A percentile compares a stretch with the other conserved stretches of the same genome.
Evolutionary conservation across 2,888 invertebrate genomes (phyloP).

Genomic region (Tipula confusa): DNA sequence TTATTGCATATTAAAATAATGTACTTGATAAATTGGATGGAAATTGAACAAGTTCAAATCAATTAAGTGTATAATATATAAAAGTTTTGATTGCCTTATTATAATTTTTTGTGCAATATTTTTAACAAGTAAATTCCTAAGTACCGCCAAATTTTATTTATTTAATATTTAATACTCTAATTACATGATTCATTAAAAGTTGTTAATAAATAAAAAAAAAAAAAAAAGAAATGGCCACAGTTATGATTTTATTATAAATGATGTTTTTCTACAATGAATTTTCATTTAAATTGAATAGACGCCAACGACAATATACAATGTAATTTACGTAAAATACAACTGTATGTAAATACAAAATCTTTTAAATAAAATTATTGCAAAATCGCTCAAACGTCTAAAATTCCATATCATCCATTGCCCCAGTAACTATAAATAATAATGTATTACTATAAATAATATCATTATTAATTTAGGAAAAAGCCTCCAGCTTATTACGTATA

Average conservation of each 20-base stretch:
- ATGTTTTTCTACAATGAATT: neutral
- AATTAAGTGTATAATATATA: neutral
- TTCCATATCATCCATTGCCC: too few species aligned
- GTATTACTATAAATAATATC: too few species aligned
- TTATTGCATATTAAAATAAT: neutral
- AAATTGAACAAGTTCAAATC: neutral
- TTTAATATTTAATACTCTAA: neutral
- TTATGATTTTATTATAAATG: neutral
- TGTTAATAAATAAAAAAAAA: neutral
- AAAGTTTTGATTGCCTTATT: neutral
- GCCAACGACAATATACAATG: neutral
- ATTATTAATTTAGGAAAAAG: too few species aligned
- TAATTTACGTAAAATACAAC: neutral
- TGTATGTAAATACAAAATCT: neutral
- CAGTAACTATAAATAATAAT: too few species aligned
- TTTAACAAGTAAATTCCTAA: neutral
- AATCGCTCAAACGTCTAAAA: too few species aligned
- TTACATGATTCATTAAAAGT: neutral
- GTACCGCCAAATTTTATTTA: neutral
- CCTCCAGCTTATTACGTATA: too few species aligned
- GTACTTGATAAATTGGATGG: neutral
- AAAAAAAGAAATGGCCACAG: neutral
- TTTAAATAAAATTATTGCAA: too few species aligned
- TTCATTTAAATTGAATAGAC: neutral
- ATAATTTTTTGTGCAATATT: neutral